phyloP scores from a whole-genome alignment of 2,797 vertebrate species.

The Neomorphus geoffroyi region DNA sequence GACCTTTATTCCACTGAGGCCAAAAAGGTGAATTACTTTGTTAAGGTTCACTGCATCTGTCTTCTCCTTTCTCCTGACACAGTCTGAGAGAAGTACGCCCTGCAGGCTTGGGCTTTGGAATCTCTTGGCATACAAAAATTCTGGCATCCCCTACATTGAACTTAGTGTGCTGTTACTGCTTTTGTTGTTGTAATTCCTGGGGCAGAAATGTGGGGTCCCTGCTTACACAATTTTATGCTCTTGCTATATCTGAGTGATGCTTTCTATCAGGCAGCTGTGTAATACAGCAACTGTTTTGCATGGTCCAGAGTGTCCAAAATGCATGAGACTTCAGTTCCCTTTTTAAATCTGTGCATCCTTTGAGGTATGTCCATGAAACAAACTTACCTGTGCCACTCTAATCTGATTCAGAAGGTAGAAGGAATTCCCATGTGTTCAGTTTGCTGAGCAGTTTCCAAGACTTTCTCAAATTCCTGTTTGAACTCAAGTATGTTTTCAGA shows the following conservation, averaged over 20 bases:
- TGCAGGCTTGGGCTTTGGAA: background rate
- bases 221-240: background rate
- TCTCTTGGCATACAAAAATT: background rate
- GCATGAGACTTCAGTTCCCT: background rate
- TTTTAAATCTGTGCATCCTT: background rate
- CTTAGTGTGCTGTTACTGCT: background rate
- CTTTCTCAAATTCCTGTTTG: background rate
- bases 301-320: background rate
- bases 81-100: background rate
- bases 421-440: background rate
- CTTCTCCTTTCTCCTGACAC: background rate
- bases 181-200: background rate
- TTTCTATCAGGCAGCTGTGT: background rate
- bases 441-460: background rate
- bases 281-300: background rate
- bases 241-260: background rate
- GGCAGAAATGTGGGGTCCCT: background rate
- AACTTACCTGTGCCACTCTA: background rate
- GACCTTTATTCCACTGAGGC: background rate
- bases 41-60: background rate
- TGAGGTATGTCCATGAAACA: background rate
- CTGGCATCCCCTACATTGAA: background rate
- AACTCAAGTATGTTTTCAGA: background rate
- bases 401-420: background rate
- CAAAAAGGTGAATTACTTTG: background rate